Evolutionary conservation across 2,797 vertebrate species (phyloP).

Genomic region (Fratercula arctica): DNA sequence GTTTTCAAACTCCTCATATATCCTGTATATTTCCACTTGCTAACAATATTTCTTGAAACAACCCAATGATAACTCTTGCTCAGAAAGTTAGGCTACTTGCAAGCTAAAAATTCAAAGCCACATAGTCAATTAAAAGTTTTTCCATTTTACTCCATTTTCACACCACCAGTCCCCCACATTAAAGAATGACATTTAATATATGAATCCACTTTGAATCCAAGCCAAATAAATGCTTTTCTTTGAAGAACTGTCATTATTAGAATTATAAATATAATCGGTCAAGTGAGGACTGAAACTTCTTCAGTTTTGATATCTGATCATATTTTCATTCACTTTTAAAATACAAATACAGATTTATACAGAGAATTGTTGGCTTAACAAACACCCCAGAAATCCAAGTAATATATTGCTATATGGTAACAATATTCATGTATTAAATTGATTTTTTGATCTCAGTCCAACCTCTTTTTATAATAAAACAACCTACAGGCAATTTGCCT

Average conservation of each 20-base stretch:
- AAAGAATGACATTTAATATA: neutral
- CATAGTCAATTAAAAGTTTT: neutral
- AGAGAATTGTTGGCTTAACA: neutral
- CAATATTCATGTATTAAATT: neutral
- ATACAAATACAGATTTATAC: neutral
- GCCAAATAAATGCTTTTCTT: neutral
- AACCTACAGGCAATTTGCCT: neutral
- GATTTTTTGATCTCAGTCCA: neutral
- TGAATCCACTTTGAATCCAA: neutral
- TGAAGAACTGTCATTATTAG: neutral
- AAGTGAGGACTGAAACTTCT: neutral
- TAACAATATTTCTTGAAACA: slow-evolving; percentile 50
- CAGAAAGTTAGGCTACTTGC: slow-evolving; percentile 11
- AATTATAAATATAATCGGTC: neutral
- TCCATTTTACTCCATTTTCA: neutral
- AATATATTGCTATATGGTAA: neutral
- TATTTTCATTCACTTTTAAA: neutral
- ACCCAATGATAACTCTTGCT: slow-evolving; percentile 39
- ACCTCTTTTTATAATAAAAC: neutral
- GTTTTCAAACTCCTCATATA: slow-evolving; percentile 45
- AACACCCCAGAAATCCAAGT: neutral
- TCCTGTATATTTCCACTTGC: slow-evolving; percentile 26
- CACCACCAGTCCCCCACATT: neutral
- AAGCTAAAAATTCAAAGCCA: slow-evolving; percentile 50
- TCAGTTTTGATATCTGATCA: neutral